These are phyloP conservation scores for Alectoris magna DNA, from an alignment of 2,797 vertebrate species.

Conservation along the genomic window DNA sequence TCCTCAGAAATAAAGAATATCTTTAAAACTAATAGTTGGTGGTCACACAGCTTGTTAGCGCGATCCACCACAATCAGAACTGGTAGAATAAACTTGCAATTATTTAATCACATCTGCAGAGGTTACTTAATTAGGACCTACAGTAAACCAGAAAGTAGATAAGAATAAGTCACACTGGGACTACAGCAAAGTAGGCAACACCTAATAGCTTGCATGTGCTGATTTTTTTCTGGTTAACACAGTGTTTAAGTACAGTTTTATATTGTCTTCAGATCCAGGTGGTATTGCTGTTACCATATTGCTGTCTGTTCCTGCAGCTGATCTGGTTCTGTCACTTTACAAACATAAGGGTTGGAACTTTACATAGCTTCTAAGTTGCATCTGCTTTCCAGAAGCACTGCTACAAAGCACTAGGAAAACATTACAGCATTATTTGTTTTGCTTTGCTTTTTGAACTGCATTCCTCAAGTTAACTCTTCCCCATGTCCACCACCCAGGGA, in stretches of 20 bases:
- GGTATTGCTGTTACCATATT: neutral
- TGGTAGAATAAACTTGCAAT: neutral
- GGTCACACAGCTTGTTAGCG: neutral
- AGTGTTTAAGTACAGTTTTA: neutral
- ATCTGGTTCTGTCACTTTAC: neutral
- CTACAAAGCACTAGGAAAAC: neutral
- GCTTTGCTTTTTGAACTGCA: neutral
- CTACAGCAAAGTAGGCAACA: neutral
- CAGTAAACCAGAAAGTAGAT: neutral
- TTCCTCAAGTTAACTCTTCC: neutral
- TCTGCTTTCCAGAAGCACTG: neutral
- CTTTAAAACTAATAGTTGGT: conserved; percentile 12
- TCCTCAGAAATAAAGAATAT: neutral
- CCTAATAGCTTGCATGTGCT: neutral
- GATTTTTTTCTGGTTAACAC: neutral
- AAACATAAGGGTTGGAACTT: neutral
- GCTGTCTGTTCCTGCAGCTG: neutral
- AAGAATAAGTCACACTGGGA: conserved; percentile 1
- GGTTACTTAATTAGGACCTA: neutral
- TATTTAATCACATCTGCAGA: neutral
- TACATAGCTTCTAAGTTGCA: neutral
- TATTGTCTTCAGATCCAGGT: neutral
- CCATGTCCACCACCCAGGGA: accelerated
- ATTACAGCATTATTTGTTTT: neutral
- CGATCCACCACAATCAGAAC: neutral